phyloP scores from a whole-genome alignment of 2,113 vertebrate species.

The Hyla sarda region DNA sequence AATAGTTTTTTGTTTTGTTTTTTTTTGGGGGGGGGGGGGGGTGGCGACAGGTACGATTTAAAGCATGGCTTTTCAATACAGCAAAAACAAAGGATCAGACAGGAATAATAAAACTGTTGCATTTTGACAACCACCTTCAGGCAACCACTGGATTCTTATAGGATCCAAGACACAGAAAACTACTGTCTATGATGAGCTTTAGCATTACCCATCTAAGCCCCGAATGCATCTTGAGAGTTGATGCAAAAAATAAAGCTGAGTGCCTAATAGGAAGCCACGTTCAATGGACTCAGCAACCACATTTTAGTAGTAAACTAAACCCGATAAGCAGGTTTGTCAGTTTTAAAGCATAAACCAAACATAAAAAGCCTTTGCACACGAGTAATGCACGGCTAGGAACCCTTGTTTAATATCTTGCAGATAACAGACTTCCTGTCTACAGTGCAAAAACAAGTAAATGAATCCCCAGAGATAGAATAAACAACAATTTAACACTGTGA shows the following conservation, averaged over 20 bases:
- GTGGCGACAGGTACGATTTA: too few species aligned
- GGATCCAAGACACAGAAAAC: neutral
- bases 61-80: too few species aligned
- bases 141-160: neutral
- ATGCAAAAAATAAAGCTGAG: too few species aligned
- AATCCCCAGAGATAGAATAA: neutral
- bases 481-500: too few species aligned
- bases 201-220: neutral
- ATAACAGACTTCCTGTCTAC: constrained; percentile 25
- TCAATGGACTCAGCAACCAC: neutral
- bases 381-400: neutral
- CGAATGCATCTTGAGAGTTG: neutral
- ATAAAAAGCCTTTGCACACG: neutral
- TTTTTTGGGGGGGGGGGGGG: too few species aligned
- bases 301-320: neutral
- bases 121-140: too few species aligned
- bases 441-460: neutral
- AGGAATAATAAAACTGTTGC: too few species aligned
- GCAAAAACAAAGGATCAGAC: too few species aligned
- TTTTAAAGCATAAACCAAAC: neutral
- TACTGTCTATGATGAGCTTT: neutral
- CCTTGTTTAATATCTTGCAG: neutral
- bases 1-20: too few species aligned
- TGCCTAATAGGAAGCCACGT: neutral
- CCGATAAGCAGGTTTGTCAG: neutral